Evolutionary conservation across 2,888 invertebrate genomes (phyloP).

Genomic region (Nemurella pictetii): DNA sequence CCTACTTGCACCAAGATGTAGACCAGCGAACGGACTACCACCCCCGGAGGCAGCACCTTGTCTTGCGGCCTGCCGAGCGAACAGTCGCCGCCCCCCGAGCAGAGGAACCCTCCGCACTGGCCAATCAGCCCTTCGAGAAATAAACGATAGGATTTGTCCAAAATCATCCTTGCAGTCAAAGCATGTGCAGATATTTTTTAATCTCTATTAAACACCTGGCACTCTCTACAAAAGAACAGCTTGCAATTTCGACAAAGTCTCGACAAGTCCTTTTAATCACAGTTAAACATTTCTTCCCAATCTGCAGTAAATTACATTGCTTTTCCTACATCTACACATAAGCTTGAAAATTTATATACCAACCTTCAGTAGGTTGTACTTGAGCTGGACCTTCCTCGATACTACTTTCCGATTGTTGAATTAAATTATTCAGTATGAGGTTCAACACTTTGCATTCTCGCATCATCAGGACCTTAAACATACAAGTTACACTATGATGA

Average conservation of each 20-base stretch:
- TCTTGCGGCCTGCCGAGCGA: slow-evolving; percentile 50
- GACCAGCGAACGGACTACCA: slow-evolving; percentile 62
- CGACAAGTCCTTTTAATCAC: no score
- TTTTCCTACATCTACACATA: no score
- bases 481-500: no score
- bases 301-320: no score
- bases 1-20: slow-evolving; percentile 62
- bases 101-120: slow-evolving; percentile 69
- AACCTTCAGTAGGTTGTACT: neutral
- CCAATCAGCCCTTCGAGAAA: slow-evolving; percentile 11
- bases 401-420: slow-evolving; percentile 10
- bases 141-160: no score
- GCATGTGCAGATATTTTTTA: no score
- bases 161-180: no score
- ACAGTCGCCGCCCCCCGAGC: slow-evolving; percentile 67
- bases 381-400: neutral
- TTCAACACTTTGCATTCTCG: slow-evolving; percentile 38
- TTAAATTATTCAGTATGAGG: slow-evolving; percentile 37
- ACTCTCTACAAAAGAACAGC: no score
- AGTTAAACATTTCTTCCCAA: no score
- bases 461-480: slow-evolving; percentile 41
- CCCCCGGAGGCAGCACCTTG: slow-evolving; percentile 48
- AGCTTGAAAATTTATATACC: no score
- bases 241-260: no score
- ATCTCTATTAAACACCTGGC: no score